Base-by-base conservation (phyloP, 2,113 vertebrate species). In the Oryzias melastigma region DNA sequence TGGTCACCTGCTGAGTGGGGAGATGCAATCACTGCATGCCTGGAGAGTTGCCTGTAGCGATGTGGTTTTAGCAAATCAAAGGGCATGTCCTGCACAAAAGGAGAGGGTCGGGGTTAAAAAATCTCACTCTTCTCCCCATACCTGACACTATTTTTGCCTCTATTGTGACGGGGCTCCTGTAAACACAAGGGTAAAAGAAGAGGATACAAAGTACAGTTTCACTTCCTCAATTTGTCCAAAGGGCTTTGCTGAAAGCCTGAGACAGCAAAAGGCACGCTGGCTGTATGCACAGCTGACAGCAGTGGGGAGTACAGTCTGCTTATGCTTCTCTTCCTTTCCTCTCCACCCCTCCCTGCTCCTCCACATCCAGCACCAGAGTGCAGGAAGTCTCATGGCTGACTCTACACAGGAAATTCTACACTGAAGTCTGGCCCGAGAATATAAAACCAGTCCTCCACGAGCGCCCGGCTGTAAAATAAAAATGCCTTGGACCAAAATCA, bases 341-440 rank as follows among this genome's bases (percentile, higher is more conserved):
- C 27, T 62, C 63, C 59, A 76, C 62, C 76, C 77, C 29, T 62
- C 70, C 60, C 24, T 16, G 55, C 59, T 14, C 64, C 71, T 77
- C 65, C 81, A 82, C 76, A 80, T 85, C 81, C 74, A 88, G 66
- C 69, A 62, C 43, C 74, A 67, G 40, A 78, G 68, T 4, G 81
- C 83, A 88, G 89, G 89, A 90, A 90, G 89, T 86, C 82, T 86
- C 78, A 74, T 71, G 77, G 75, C 85, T 45, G 78, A 80, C 77
- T 72, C 73, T 65, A 77, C 78, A 89, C 87, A 90, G 89, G 89
- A 90, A 87, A 86, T 83, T 86, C 87, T 80, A 72, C 86, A 83
- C 77, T 81, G 73, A 82, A 71, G 71, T 81, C 80, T 80, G 84
- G 82, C 78, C 63, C 16, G 0, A 53, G 71, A 83, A 77, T 80